phyloP scores from a whole-genome alignment of 2,113 vertebrate species.

The Sigmodon hispidus region DNA sequence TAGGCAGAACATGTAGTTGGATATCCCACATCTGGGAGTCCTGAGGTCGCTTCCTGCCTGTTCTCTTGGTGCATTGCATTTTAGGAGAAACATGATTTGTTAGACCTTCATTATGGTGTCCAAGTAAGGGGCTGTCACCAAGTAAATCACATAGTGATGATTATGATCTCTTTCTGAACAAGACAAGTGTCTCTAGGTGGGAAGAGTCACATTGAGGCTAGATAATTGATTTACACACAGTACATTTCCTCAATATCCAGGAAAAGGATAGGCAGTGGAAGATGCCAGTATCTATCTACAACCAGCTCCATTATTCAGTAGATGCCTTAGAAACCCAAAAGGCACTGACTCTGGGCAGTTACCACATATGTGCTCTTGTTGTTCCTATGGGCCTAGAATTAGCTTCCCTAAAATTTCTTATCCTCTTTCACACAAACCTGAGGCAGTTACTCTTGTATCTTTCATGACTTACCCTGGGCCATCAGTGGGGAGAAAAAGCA shows the following conservation, averaged over 20 bases:
- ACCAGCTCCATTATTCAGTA: neutral
- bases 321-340: neutral
- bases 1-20: neutral
- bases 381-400: neutral
- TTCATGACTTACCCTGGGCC: neutral
- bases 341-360: neutral
- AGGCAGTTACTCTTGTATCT: neutral
- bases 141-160: neutral
- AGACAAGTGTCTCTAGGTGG: neutral
- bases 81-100: neutral
- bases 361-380: neutral
- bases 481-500: neutral
- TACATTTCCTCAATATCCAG: neutral
- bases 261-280: neutral
- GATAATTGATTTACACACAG: neutral
- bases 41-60: neutral
- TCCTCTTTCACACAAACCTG: neutral
- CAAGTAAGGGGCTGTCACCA: neutral
- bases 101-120: neutral
- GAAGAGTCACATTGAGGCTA: neutral
- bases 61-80: neutral
- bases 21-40: neutral
- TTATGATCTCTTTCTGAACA: neutral
- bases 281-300: neutral
- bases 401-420: neutral